Percentiles rank a stretch among this genome's conserved stretches.
Conservation (phyloP, 2,113 vertebrate genomes). For the Puma concolor region DNA sequence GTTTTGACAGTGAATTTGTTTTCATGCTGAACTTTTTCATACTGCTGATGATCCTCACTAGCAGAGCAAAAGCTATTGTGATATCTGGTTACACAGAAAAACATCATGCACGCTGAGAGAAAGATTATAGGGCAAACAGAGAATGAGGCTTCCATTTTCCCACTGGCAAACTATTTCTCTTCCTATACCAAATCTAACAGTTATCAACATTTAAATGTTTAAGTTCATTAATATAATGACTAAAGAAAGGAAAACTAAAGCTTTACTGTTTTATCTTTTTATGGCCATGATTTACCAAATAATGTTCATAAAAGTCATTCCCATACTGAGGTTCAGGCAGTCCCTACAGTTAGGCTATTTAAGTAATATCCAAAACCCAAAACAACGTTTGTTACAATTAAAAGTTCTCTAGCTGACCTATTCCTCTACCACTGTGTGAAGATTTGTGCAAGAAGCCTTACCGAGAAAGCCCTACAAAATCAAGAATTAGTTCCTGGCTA, state of each 20-base stretch:
- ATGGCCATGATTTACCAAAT: neutral
- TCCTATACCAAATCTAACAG: neutral
- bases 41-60: neutral
- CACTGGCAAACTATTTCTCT: neutral
- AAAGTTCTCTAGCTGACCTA: neutral
- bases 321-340: neutral
- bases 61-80: neutral
- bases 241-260: conserved; percentile 6
- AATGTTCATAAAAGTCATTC: neutral
- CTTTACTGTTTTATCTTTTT: neutral
- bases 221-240: neutral
- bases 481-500: neutral
- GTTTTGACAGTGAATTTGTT: neutral
- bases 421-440: neutral
- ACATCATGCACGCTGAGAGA: neutral
- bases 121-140: neutral
- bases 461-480: neutral
- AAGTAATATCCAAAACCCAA: neutral
- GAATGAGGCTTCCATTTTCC: conserved; percentile 4
- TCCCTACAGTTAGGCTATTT: neutral
- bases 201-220: conserved; percentile 24
- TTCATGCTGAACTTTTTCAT: neutral
- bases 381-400: neutral
- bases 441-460: neutral
- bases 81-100: neutral